Evolutionary conservation across 2,888 invertebrate species (phyloP).

Genomic region (Mesoligia furuncula): DNA sequence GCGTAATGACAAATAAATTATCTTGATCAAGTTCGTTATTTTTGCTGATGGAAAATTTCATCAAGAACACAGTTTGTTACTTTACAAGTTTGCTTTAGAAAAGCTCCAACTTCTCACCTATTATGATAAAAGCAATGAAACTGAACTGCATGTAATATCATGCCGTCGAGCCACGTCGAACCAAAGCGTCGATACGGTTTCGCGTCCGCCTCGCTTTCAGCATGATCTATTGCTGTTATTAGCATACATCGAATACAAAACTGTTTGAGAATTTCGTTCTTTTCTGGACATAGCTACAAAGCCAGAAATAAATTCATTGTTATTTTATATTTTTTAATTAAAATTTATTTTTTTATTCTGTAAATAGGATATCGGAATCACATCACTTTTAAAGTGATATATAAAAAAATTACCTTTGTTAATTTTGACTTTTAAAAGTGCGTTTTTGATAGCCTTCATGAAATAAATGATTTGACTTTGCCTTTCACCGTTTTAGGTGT

Average conservation of each 20-base stretch:
- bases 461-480: no score
- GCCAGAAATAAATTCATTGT: no score
- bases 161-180: conserved; percentile 4
- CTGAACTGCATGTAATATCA: conserved; percentile 33
- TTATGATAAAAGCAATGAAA: conserved; percentile 1
- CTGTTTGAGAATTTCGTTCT: conserved; percentile 29
- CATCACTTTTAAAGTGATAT: no score
- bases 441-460: no score
- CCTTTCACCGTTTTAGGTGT: background rate
- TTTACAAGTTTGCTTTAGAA: background rate
- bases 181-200: conserved; percentile 39
- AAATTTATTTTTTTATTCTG: no score
- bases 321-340: no score
- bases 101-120: background rate
- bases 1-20: background rate
- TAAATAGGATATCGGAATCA: no score
- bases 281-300: conserved; percentile 2
- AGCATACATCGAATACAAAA: conserved; percentile 56
- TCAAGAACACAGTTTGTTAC: background rate
- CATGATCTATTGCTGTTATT: conserved; percentile 62
- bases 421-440: no score
- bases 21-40: background rate
- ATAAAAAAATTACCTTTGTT: no score
- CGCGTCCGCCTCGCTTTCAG: conserved; percentile 23
- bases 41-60: background rate